Percentiles rank a stretch among this genome's conserved stretches.
Evolutionary conservation across 2,797 vertebrate species (phyloP).

Genomic region (Crypturellus tataupa): DNA sequence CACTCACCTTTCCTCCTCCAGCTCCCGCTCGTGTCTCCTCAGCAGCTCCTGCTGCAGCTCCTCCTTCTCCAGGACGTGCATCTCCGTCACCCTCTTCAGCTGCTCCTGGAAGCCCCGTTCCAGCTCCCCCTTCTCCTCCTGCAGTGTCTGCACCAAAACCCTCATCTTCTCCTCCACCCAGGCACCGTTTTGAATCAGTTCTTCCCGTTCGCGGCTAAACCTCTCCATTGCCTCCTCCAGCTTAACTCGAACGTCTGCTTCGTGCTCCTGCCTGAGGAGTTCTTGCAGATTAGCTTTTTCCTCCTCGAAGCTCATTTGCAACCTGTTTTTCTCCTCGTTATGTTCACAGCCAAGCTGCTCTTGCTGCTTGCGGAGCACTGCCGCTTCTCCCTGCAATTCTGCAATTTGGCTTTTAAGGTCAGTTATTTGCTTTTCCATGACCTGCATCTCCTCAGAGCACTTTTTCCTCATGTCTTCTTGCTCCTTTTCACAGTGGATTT

Average conservation of each 20-base stretch:
- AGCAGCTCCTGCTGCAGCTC: conserved; percentile 77
- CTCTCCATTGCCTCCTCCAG: conserved; percentile 70
- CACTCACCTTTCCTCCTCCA: conserved; percentile 90
- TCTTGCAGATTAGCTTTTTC: conserved; percentile 71
- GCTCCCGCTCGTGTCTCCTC: conserved; percentile 84
- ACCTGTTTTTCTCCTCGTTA: conserved; percentile 41
- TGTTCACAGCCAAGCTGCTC: conserved; percentile 8
- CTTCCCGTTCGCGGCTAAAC: conserved; percentile 75
- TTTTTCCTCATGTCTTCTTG: conserved; percentile 77
- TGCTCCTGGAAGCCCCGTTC: conserved; percentile 69
- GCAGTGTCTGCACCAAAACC: conserved; percentile 51
- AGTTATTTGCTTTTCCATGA: conserved; percentile 70
- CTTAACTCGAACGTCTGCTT: conserved; percentile 76
- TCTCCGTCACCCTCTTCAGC: conserved; percentile 71
- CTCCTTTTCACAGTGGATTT: conserved; percentile 81
- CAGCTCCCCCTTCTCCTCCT: conserved; percentile 73
- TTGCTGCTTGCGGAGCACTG: conserved; percentile 54
- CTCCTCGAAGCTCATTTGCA: conserved; percentile 45
- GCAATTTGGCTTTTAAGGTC: conserved; percentile 69
- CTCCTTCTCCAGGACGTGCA: conserved; percentile 79
- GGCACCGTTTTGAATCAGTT: conserved; percentile 58
- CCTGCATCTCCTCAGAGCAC: conserved; percentile 76
- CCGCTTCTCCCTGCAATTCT: conserved; percentile 76
- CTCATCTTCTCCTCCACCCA: conserved; percentile 76
- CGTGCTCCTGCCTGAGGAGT: conserved; percentile 57